phyloP scores from a whole-genome alignment of 2,888 invertebrate genomes.

The Cryptus armator region DNA sequence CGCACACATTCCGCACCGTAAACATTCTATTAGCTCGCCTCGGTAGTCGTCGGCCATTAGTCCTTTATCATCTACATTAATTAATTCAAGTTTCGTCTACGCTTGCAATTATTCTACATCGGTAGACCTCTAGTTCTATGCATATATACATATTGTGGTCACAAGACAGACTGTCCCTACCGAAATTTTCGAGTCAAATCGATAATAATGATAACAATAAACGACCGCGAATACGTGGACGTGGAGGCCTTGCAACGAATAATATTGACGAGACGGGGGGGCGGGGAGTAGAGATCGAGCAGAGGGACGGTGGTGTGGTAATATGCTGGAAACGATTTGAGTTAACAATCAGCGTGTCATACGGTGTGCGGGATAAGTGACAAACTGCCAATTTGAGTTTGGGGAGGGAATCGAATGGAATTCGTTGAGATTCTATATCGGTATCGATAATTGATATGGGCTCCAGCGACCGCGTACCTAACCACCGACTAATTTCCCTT shows the following conservation, averaged over 20 bases:
- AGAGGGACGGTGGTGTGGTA: background rate
- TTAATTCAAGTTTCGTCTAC: slow-evolving; percentile 65
- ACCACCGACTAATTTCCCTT: slow-evolving; percentile 19
- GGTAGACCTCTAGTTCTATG: background rate
- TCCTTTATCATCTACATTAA: slow-evolving; percentile 61
- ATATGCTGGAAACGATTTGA: slow-evolving; percentile 36
- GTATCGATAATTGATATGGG: slow-evolving; percentile 37
- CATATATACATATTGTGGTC: background rate
- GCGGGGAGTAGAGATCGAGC: background rate
- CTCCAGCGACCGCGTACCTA: background rate
- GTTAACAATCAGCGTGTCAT: slow-evolving; percentile 39
- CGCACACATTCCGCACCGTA: slow-evolving; percentile 64
- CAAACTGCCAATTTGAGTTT: slow-evolving; percentile 22
- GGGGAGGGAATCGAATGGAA: slow-evolving; percentile 16
- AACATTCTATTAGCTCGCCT: slow-evolving; percentile 65
- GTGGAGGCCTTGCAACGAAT: background rate
- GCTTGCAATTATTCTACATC: slow-evolving; percentile 52
- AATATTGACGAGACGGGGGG: background rate
- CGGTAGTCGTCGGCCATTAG: slow-evolving; percentile 59
- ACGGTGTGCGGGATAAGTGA: slow-evolving; percentile 38
- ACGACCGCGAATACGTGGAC: slow-evolving; percentile 18
- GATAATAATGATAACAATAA: slow-evolving; percentile 50
- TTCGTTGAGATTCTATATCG: slow-evolving; percentile 25
- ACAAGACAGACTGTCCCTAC: slow-evolving; percentile 28
- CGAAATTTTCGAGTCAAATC: slow-evolving; percentile 24